These are phyloP conservation scores for Tarsius wallacei DNA, from an alignment of 2,797 vertebrate species.

Conservation along the genomic window DNA sequence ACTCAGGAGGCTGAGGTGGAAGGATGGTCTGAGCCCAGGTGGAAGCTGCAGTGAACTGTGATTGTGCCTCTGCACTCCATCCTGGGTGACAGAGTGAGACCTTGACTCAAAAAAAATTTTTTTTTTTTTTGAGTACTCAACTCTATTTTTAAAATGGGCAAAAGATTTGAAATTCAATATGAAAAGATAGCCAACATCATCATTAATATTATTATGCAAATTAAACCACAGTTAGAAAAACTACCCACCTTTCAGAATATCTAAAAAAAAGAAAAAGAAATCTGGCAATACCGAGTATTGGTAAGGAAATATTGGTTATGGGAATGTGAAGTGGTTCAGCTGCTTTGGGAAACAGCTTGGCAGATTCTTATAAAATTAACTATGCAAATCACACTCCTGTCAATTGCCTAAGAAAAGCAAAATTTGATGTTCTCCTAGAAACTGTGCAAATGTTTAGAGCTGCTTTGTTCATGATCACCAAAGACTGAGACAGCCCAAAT, in stretches of 20 bases:
- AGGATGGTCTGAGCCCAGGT: too few species aligned
- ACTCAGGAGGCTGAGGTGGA: too few species aligned
- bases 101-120: too few species aligned
- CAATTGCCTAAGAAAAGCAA: background rate
- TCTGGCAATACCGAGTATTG: background rate
- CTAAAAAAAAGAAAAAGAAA: background rate
- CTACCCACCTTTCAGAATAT: background rate
- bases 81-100: too few species aligned
- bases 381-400: background rate
- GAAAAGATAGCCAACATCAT: background rate
- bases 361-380: slow-evolving; percentile 51
- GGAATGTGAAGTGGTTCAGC: background rate
- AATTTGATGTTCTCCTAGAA: background rate
- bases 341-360: background rate
- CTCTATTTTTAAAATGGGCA: background rate
- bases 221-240: background rate
- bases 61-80: too few species aligned
- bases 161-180: background rate
- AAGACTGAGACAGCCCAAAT: background rate
- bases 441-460: background rate
- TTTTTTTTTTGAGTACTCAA: too few species aligned
- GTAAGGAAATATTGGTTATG: background rate
- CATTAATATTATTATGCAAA: background rate
- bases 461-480: background rate
- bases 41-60: too few species aligned